These are phyloP conservation scores for Brachynemurus nebulosus DNA, from an alignment of 2,888 invertebrate species.

Conservation along the genomic window DNA sequence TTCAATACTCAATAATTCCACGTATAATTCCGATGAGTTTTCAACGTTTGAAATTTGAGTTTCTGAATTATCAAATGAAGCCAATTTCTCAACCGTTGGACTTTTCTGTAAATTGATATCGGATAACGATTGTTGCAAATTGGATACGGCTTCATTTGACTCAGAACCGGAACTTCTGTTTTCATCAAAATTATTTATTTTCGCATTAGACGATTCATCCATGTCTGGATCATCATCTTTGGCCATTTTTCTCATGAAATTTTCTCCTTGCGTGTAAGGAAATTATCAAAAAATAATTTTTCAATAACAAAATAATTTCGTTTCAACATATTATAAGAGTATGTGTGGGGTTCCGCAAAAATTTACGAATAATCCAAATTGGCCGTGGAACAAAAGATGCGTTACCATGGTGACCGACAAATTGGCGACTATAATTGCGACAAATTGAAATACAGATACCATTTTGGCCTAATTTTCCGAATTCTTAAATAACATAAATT, in stretches of 20 bases:
- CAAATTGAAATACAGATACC: not conserved
- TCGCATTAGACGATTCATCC: conserved; percentile 4
- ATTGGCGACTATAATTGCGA: conserved; percentile 24
- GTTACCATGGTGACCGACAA: conserved; percentile 32
- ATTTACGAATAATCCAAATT: conserved; percentile 9
- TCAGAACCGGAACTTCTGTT: conserved; percentile 7
- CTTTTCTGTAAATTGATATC: too few relatives aligned
- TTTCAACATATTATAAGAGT: too few relatives aligned
- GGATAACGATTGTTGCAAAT: too few relatives aligned
- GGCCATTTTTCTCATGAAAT: not conserved
- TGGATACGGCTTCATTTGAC: conserved; percentile 7
- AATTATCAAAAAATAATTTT: too few relatives aligned
- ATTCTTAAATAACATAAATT: too few relatives aligned
- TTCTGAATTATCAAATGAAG: too few relatives aligned
- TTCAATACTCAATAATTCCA: conserved; percentile 3
- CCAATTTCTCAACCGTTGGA: too few relatives aligned
- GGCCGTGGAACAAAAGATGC: conserved; percentile 9
- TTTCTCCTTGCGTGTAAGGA: too few relatives aligned
- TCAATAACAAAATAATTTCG: too few relatives aligned
- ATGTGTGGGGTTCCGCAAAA: not conserved
- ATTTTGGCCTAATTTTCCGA: not conserved
- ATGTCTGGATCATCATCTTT: conserved; percentile 7
- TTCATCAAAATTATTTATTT: conserved; percentile 6
- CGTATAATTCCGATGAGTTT: conserved; percentile 2
- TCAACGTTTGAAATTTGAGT: not conserved